phyloP scores from a whole-genome alignment of 2,888 invertebrate genomes.

The Nysson spinosus region DNA sequence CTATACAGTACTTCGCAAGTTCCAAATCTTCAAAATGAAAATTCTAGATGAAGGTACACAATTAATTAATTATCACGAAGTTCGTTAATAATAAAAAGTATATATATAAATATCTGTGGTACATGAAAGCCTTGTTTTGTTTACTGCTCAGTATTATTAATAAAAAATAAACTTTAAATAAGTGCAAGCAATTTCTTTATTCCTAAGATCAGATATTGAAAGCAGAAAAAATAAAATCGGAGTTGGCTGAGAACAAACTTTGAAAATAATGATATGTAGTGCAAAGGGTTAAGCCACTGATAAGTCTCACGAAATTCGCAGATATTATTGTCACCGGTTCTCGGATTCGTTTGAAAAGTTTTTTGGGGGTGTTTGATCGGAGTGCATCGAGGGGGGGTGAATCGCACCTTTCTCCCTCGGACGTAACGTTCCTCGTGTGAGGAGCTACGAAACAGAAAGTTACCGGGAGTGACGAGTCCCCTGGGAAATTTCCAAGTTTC shows the following conservation, averaged over 20 bases:
- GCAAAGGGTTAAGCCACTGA: not conserved
- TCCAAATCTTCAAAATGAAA: too few relatives aligned
- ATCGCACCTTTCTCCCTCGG: constrained; percentile 37
- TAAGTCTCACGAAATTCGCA: too few relatives aligned
- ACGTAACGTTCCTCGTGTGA: constrained; percentile 33
- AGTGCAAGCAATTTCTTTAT: not conserved
- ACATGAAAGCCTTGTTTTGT: too few relatives aligned
- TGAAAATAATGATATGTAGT: too few relatives aligned
- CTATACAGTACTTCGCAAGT: too few relatives aligned
- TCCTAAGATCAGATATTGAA: not conserved
- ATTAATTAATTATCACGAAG: too few relatives aligned
- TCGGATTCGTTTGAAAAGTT: not conserved
- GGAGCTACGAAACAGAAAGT: constrained; percentile 59
- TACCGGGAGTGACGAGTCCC: constrained; percentile 67
- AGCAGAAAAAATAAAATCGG: not conserved
- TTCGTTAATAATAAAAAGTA: too few relatives aligned
- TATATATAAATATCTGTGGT: too few relatives aligned
- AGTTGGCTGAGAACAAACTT: not conserved
- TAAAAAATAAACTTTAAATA: not conserved
- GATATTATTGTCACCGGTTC: too few relatives aligned
- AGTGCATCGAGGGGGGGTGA: constrained; percentile 12
- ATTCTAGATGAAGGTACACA: too few relatives aligned
- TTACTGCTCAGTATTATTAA: not conserved
- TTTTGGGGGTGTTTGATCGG: not conserved
- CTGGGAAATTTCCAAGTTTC: constrained; percentile 70